Percentiles rank a stretch among this genome's conserved stretches.
Conservation (phyloP, 2,113 vertebrate species). For the Carassius carassius region DNA sequence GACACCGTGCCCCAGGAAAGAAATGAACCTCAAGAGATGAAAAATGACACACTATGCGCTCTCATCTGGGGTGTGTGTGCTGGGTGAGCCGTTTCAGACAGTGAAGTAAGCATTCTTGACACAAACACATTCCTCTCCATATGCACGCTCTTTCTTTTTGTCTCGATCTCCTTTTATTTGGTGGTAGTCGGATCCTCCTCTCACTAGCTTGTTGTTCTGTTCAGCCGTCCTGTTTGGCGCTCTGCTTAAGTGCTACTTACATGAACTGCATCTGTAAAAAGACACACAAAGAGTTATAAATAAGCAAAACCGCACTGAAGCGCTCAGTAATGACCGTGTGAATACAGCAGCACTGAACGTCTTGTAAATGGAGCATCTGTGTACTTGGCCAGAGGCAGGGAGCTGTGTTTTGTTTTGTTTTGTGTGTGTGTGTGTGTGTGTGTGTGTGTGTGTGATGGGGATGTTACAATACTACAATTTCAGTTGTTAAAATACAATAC, state of each 20-base stretch:
- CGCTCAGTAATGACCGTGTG: background rate
- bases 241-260: conserved; percentile 76
- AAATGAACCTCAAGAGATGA: conserved; percentile 21
- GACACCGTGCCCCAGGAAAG: conserved; percentile 20
- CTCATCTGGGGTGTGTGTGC: conserved; percentile 19
- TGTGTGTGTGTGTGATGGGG: background rate
- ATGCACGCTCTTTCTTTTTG: conserved; percentile 29
- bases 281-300: conserved; percentile 17
- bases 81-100: conserved; percentile 44
- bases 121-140: conserved; percentile 46
- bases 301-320: background rate
- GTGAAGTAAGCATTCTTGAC: conserved; percentile 42
- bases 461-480: background rate
- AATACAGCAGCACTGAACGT: background rate
- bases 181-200: conserved; percentile 64
- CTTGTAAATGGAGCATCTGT: conserved; percentile 20
- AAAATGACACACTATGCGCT: background rate
- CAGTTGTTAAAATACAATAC: background rate
- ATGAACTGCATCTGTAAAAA: conserved; percentile 89
- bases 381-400: background rate
- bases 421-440: too few relatives aligned
- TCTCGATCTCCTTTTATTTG: conserved; percentile 63
- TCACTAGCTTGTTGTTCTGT: conserved; percentile 56
- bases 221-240: conserved; percentile 69
- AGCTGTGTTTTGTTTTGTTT: background rate